phyloP scores from a whole-genome alignment of 1,140 invertebrate species.

The Drosophila tropicalis region DNA sequence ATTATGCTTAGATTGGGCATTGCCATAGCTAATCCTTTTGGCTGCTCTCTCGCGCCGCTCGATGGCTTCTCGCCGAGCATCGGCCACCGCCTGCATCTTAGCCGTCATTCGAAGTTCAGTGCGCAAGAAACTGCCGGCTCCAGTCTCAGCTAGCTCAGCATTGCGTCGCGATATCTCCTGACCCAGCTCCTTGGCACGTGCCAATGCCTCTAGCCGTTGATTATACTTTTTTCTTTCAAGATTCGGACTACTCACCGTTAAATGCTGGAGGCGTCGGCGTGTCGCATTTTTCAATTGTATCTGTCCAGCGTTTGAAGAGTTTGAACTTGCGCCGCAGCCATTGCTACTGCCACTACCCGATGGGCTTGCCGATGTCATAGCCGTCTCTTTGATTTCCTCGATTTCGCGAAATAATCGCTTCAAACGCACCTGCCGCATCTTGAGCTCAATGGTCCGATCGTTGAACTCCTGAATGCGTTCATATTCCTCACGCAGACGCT shows the following conservation, averaged over 20 bases:
- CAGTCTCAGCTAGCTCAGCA: constrained; percentile 44
- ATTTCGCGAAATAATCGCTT: constrained; percentile 74
- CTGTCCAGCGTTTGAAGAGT: no score
- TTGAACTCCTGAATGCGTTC: constrained; percentile 76
- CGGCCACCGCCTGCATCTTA: constrained; percentile 50
- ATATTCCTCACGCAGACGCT: constrained; percentile 69
- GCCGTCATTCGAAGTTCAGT: constrained; percentile 40
- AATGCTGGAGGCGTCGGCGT: constrained; percentile 1
- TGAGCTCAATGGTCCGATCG: constrained; percentile 74
- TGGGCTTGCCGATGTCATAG: background rate
- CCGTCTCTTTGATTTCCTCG: constrained; percentile 66
- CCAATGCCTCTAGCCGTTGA: constrained; percentile 50
- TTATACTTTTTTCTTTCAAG: constrained; percentile 36
- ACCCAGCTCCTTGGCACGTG: constrained; percentile 60
- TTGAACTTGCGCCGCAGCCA: background rate
- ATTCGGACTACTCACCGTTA: background rate
- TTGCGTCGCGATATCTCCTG: constrained; percentile 67
- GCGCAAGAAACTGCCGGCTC: constrained; percentile 31
- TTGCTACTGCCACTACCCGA: background rate
- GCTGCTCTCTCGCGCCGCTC: constrained; percentile 58
- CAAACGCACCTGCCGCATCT: constrained; percentile 75
- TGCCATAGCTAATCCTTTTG: constrained; percentile 73
- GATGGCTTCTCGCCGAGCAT: constrained; percentile 41
- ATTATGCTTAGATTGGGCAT: constrained; percentile 65
- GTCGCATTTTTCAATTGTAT: background rate